Conservation (phyloP, 1,140 invertebrate species). For the Diuraphis noxia region DNA sequence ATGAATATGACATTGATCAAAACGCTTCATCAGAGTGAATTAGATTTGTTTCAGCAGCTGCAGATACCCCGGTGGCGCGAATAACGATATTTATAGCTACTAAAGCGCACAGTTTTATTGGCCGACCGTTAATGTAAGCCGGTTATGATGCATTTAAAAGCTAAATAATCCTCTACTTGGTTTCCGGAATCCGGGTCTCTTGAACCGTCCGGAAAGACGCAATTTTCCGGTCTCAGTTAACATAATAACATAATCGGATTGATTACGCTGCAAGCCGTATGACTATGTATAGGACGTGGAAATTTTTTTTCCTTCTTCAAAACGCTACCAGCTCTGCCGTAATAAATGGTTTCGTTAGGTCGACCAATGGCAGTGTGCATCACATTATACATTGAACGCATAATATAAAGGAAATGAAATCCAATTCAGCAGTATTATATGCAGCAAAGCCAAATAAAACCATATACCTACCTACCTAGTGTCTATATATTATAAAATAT, state of each 20-base stretch:
- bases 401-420: background rate
- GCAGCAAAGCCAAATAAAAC: background rate
- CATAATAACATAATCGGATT: conserved; percentile 53
- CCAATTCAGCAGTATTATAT: conserved; percentile 19
- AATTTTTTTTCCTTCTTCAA: conserved; percentile 36
- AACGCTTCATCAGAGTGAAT: conserved; percentile 2
- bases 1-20: background rate
- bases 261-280: conserved; percentile 35
- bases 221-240: conserved; percentile 53
- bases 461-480: background rate
- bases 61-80: background rate
- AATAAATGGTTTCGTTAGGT: conserved; percentile 43
- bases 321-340: background rate
- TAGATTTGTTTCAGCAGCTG: background rate
- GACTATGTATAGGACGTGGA: background rate
- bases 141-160: conserved; percentile 47
- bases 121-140: conserved; percentile 40
- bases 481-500: background rate
- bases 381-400: background rate
- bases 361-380: background rate
- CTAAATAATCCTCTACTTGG: conserved; percentile 43
- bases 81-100: conserved; percentile 22
- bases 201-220: conserved; percentile 51
- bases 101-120: conserved; percentile 35
- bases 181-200: conserved; percentile 30